Percentiles rank a stretch among this genome's conserved stretches.
Evolutionary conservation across 1,140 invertebrate species (phyloP).

Genomic region (Drosophila orosa): DNA sequence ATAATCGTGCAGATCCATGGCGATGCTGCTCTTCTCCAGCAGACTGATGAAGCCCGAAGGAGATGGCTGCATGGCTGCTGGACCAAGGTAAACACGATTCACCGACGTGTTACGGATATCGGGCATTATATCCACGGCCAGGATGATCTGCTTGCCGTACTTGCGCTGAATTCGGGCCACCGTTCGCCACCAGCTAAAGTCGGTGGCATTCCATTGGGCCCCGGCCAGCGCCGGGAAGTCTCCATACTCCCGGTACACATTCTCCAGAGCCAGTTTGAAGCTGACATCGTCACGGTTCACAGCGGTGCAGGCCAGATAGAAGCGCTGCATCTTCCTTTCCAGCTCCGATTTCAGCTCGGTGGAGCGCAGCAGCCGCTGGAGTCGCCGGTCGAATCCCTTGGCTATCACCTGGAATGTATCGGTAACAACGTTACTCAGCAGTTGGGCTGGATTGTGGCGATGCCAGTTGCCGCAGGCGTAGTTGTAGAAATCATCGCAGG

Average conservation of each 20-base stretch:
- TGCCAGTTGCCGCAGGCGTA: slow-evolving; percentile 89
- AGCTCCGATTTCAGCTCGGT: slow-evolving; percentile 20
- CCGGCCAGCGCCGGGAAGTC: slow-evolving; percentile 47
- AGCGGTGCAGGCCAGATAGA: slow-evolving; percentile 57
- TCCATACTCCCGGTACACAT: slow-evolving; percentile 54
- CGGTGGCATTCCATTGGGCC: slow-evolving; percentile 35
- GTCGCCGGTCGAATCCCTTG: slow-evolving; percentile 55
- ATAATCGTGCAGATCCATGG: slow-evolving; percentile 29
- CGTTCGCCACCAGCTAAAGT: slow-evolving; percentile 69
- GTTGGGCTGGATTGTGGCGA: slow-evolving; percentile 62
- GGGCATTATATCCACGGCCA: slow-evolving; percentile 54
- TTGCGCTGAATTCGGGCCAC: slow-evolving; percentile 60
- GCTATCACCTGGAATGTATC: slow-evolving; percentile 59
- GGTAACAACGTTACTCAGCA: slow-evolving; percentile 44
- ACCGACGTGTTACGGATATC: slow-evolving; percentile 55
- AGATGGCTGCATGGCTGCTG: slow-evolving; percentile 8
- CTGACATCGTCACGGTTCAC: slow-evolving; percentile 42
- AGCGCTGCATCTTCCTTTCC: slow-evolving; percentile 62
- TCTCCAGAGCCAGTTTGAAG: slow-evolving; percentile 52
- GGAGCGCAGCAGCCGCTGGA: slow-evolving; percentile 43
- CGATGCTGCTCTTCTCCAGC: slow-evolving; percentile 9
- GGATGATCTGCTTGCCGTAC: slow-evolving; percentile 56
- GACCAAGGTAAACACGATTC: slow-evolving; percentile 58
- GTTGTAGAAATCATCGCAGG: slow-evolving; percentile 87
- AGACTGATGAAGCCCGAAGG: background rate